A percentile compares a stretch with the other conserved stretches of the same genome.
Evolutionary conservation across 2,797 vertebrate species (phyloP).

Genomic region (Nasua narica): DNA sequence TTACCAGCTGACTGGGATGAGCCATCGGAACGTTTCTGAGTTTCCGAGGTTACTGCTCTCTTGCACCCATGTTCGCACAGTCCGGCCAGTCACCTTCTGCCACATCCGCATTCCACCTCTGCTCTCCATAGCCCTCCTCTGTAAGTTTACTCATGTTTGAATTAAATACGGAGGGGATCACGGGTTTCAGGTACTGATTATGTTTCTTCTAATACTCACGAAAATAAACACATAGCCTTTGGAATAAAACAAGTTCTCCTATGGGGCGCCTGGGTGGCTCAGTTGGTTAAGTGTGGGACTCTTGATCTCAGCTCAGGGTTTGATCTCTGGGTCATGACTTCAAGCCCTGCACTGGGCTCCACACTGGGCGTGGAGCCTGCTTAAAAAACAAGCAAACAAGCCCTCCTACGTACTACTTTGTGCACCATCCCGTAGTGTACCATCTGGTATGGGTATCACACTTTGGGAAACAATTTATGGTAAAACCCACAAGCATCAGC

Average conservation of each 20-base stretch:
- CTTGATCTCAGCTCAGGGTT: neutral
- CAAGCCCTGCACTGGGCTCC: neutral
- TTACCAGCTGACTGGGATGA: too few species aligned
- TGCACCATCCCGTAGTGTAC: accelerated
- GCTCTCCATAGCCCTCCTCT: neutral
- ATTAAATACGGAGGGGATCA: neutral
- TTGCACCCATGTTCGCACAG: neutral
- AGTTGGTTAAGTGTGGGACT: neutral
- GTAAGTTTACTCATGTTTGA: neutral
- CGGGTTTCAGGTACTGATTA: neutral
- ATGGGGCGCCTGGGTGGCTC: neutral
- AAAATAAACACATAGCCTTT: neutral
- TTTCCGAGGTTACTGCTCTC: neutral
- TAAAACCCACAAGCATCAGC: neutral
- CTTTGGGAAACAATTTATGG: neutral
- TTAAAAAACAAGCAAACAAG: neutral
- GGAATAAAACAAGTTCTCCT: neutral
- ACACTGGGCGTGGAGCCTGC: neutral
- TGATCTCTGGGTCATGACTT: neutral
- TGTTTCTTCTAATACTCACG: neutral
- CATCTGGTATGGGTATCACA: accelerated
- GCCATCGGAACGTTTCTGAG: neutral
- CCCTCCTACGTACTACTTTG: neutral
- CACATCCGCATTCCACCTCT: neutral
- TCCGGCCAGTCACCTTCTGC: neutral